These are phyloP conservation scores for Astur gentilis DNA, from an alignment of 2,113 vertebrate species.

Conservation along the genomic window DNA sequence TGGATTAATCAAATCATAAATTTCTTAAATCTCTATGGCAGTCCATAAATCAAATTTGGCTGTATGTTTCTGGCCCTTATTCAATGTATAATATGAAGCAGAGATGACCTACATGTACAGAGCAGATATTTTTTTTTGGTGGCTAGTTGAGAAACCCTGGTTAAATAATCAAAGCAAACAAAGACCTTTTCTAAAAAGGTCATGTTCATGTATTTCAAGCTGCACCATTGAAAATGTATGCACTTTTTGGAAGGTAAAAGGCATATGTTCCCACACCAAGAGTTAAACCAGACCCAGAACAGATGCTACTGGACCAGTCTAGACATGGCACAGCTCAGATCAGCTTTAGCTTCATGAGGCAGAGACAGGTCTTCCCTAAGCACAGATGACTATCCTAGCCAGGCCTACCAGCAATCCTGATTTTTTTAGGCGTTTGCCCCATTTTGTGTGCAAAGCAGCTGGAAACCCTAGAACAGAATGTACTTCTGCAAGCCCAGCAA, in stretches of 20 bases:
- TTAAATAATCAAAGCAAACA: not conserved
- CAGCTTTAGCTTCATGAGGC: not conserved
- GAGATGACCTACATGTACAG: not conserved
- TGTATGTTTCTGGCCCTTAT: not conserved
- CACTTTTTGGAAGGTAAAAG: not conserved
- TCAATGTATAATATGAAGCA: not conserved
- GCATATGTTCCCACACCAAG: not conserved
- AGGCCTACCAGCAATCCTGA: not conserved
- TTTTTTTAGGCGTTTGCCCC: not conserved
- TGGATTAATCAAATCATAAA: slow-evolving; percentile 62
- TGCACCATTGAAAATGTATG: rapidly evolving
- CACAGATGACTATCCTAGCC: not conserved
- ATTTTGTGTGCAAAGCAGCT: not conserved
- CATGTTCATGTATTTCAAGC: not conserved
- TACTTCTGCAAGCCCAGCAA: not conserved
- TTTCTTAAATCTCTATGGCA: slow-evolving; percentile 45
- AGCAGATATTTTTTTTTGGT: not conserved
- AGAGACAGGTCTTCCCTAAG: not conserved
- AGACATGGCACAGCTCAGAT: not conserved
- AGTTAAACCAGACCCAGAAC: not conserved
- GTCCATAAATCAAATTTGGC: slow-evolving; percentile 27
- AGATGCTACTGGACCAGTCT: not conserved
- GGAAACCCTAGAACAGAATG: not conserved
- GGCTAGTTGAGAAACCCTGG: not conserved
- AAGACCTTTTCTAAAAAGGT: not conserved